Base-by-base conservation (phyloP, 2,113 vertebrate genomes). In the Oncorhynchus keta region DNA sequence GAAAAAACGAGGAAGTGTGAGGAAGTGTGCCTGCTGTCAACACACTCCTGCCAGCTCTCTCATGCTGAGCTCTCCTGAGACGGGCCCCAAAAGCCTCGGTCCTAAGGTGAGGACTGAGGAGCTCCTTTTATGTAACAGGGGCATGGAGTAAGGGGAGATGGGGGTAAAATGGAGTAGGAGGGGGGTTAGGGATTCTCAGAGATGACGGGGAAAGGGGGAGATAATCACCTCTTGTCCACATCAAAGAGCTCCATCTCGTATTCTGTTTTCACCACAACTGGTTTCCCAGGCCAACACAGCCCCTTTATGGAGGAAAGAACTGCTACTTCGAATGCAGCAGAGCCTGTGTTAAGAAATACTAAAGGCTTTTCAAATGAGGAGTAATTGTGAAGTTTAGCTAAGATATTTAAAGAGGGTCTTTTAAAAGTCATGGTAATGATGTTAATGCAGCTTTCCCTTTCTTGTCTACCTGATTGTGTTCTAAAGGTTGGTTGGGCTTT, bases 231-330 rank as follows among this genome's bases (percentile, higher is more conserved):
- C 73, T 73, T 66, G 49, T 77, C 72, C 68, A 81, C 77, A 30
- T 78, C 57, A 75, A 75, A 85, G 76, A 77, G 74, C 65, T 14
- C 49, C 12, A 51, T 51, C 49, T 51, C 75, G 72, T 61, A 74
- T 9, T 12, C 5, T 35, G 32, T 35, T 35, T 35, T 35, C 7
- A 8, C 39, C 39, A 2, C 39, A 45, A 45, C 35, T 62, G 12
- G 24, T 83, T 83, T 55, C 74, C 77, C 72, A 76, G 62, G 79
- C 74, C 75, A 73, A 71, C 84, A 81, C 79, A 39, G 72, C 13
- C 5, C 22, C 35, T 81, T 81, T 80, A 81, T 66, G 64, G 70
- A 74, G 68, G 67, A 61, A 51, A 80, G 55, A 59, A 35, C 59
- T 4, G 49, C 39, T 8, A 55, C 73, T 72, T 69, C 59, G 45